Percentiles rank a stretch among this genome's conserved stretches.
phyloP scores from a whole-genome alignment of 2,888 invertebrate species.

The Ochlodes sylvanus region DNA sequence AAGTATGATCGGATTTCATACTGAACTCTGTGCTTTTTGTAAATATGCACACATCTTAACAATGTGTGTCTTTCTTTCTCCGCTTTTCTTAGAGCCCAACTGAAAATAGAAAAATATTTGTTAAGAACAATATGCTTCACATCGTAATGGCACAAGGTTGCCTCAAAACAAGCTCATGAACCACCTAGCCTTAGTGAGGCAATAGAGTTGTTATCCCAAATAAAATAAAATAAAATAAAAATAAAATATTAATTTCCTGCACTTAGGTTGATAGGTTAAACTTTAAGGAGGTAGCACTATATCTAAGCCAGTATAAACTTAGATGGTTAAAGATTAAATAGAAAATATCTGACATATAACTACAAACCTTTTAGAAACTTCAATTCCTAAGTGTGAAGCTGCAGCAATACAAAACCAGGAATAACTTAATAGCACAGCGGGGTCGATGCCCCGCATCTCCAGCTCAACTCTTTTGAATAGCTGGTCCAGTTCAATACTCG shows the following conservation, averaged over 20 bases:
- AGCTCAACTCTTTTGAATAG: slow-evolving; percentile 93
- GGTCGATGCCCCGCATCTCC: slow-evolving; percentile 95
- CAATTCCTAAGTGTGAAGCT: slow-evolving; percentile 92
- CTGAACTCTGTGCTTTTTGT: slow-evolving; percentile 97
- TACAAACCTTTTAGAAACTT: slow-evolving; percentile 87
- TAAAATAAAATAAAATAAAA: too few relatives aligned
- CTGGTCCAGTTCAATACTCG: slow-evolving; percentile 86
- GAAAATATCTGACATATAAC: neutral
- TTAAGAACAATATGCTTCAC: too few relatives aligned
- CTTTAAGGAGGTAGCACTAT: too few relatives aligned
- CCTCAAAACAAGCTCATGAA: too few relatives aligned
- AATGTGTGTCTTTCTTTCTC: slow-evolving; percentile 91
- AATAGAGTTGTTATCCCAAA: too few relatives aligned
- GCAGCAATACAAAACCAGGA: slow-evolving; percentile 92
- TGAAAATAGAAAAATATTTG: slow-evolving; percentile 68
- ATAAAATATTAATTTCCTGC: too few relatives aligned
- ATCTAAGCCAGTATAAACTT: too few relatives aligned
- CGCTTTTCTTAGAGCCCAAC: slow-evolving; percentile 90
- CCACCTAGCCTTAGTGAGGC: too few relatives aligned
- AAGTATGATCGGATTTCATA: slow-evolving; percentile 98
- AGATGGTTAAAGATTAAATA: neutral
- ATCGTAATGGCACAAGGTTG: too few relatives aligned
- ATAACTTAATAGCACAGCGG: slow-evolving; percentile 95
- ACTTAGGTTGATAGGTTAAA: too few relatives aligned
- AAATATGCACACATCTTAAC: slow-evolving; percentile 94